Conservation (phyloP, 2,113 vertebrate genomes). For the Carettochelys insculpta region DNA sequence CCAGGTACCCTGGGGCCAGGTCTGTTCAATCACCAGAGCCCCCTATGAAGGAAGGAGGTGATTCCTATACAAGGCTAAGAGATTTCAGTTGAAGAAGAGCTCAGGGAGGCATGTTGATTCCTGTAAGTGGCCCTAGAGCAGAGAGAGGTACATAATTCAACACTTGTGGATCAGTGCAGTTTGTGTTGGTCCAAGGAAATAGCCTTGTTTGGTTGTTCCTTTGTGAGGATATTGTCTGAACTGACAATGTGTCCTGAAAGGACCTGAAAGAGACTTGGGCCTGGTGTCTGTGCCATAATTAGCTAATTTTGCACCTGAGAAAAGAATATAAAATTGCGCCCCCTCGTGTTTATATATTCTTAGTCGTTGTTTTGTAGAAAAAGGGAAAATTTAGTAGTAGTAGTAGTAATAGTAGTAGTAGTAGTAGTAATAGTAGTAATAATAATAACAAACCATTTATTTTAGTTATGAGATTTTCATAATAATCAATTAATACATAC, state of each 20-base stretch:
- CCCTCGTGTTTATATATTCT: no score
- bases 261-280: background rate
- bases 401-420: no score
- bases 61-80: background rate
- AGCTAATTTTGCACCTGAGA: no score
- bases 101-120: background rate
- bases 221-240: background rate
- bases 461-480: no score
- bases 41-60: background rate
- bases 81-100: background rate
- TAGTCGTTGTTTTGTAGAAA: no score
- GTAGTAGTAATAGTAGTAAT: no score
- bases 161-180: background rate
- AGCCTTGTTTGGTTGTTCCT: background rate
- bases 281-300: background rate
- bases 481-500: no score
- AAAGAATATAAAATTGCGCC: no score
- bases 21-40: background rate
- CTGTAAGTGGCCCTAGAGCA: background rate
- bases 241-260: background rate
- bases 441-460: no score
- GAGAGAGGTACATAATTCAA: background rate
- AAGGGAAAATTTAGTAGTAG: no score
- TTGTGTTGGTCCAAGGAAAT: background rate
- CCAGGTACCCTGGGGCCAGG: background rate